Base-by-base conservation (phyloP, 2,888 invertebrate species). In the Trichacis sp. region DNA sequence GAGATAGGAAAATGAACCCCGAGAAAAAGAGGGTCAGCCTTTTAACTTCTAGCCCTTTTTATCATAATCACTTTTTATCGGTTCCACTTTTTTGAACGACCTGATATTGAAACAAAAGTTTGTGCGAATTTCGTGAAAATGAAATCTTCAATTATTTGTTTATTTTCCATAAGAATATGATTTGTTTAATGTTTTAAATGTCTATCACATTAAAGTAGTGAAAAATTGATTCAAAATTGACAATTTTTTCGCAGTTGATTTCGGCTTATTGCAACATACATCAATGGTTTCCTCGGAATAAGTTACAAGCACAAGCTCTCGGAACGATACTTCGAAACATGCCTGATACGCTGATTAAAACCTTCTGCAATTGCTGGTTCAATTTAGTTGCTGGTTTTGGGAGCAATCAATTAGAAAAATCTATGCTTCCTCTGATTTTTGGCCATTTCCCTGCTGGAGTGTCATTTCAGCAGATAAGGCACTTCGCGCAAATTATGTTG, bases 361-460 rank as follows among this genome's bases (percentile, higher is more conserved):
- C 67, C 3, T 75, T 87, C 17, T 87, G 87, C 74, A 80, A 79
- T 29, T 84, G 85, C 54, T 79, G 87, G 74, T 77, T 88, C 19
- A 85, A 87, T 59, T 70, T 87, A 1, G 73, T 88, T 0, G 84
- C 84, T 42, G 88, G 88, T 18, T 86, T 83, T 59, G 86, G 87
- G 51, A 77, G 79, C 20, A 76, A 82, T 58, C 85, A 87, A 43
- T 68, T 87, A 14, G 87, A 88, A 64, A 77, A 78, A 60, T 72
- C 79, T 1, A 82, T 84, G 82, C 38, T 82, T 3, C 82, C 83
- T 4, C 55, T 81, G 19, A 82, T 84, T 54, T 78, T 83, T 29
- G 81, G 81, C 20, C 84, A 84, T 36, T 82, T 84, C 61, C 85
- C 85, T n/a, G 81, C 85, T n/a, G 85, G 86, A 2, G 77, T 84